Conservation (phyloP, 1,140 invertebrate genomes). For the Anagrus nilaparvatae region DNA sequence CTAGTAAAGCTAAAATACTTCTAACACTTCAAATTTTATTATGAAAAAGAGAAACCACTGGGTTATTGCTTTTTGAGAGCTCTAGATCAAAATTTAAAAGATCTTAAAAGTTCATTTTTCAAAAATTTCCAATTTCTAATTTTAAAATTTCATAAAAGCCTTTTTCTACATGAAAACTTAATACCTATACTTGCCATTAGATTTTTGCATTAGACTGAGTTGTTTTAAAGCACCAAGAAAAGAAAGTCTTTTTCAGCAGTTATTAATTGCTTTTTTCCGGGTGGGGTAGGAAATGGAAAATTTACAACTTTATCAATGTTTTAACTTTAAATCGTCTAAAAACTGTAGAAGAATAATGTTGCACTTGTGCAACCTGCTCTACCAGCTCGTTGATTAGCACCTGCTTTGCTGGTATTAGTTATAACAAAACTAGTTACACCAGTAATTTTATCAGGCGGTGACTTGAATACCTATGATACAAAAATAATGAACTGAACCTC, state of each 20-base stretch:
- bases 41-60: too few relatives aligned
- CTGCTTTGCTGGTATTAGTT: conserved; percentile 84
- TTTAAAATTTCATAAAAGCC: too few relatives aligned
- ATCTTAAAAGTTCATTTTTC: too few relatives aligned
- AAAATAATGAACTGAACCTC: neutral
- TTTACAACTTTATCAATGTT: conserved; percentile 87
- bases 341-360: conserved; percentile 91
- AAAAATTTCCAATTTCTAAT: too few relatives aligned
- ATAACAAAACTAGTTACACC: conserved; percentile 86
- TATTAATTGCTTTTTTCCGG: conserved; percentile 62
- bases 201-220: conserved; percentile 7
- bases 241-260: conserved; percentile 67
- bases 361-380: conserved; percentile 78
- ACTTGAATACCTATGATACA: conserved; percentile 71
- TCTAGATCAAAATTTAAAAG: too few relatives aligned
- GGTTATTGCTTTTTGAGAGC: too few relatives aligned
- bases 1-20: too few relatives aligned
- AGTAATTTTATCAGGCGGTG: conserved; percentile 69
- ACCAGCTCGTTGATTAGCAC: conserved; percentile 86
- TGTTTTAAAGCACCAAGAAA: conserved; percentile 66
- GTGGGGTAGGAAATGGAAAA: conserved; percentile 94
- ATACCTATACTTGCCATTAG: conserved; percentile 12
- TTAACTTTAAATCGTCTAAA: conserved; percentile 93
- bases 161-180: too few relatives aligned
- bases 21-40: too few relatives aligned